Evolutionary conservation across 2,797 vertebrate species (phyloP).

Genomic region (Orestias chungarensis): DNA sequence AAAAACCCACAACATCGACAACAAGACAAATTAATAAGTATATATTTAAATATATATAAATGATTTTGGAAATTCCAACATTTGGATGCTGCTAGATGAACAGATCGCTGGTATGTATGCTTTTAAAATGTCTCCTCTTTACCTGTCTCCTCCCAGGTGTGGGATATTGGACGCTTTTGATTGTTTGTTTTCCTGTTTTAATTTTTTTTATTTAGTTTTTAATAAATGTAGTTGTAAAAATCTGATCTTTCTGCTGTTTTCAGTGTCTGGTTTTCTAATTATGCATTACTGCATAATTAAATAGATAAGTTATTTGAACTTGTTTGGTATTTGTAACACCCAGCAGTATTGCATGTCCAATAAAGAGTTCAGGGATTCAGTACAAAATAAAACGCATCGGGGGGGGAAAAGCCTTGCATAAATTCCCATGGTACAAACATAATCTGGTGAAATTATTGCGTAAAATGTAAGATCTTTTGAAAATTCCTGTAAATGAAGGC

Average conservation of each 20-base stretch:
- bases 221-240: conserved; percentile 85
- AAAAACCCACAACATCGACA: conserved; percentile 42
- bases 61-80: conserved; percentile 86
- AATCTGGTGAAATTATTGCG: neutral
- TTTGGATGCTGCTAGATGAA: conserved; percentile 95
- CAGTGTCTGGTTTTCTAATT: neutral
- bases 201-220: conserved; percentile 57
- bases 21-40: conserved; percentile 53
- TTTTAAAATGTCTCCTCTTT: conserved; percentile 87
- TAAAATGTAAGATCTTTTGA: neutral
- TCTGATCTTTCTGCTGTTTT: conserved; percentile 10
- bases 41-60: conserved; percentile 81
- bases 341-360: neutral
- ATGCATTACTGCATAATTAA: neutral
- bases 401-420: neutral
- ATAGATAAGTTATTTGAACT: neutral
- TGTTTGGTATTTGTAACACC: neutral
- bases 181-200: conserved; percentile 36
- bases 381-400: neutral
- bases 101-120: conserved; percentile 90
- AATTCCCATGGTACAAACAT: neutral
- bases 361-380: neutral
- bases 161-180: conserved; percentile 79
- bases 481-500: neutral
- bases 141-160: conserved; percentile 87